These are phyloP conservation scores for Poeciliopsis occidentalis DNA, from an alignment of 2,113 vertebrate species.

Conservation along the genomic window DNA sequence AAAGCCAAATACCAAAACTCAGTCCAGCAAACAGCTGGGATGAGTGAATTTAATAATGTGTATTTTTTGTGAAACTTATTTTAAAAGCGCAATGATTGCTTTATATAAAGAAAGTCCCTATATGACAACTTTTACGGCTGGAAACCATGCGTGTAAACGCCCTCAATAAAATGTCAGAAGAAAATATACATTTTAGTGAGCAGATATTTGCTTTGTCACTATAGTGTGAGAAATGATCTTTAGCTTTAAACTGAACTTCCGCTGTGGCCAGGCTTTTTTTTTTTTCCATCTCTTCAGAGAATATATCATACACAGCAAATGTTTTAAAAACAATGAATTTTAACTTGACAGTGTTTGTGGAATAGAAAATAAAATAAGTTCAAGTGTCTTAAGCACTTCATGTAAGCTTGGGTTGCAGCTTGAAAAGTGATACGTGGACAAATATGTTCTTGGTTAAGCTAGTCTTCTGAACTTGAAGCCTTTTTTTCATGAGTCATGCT, in stretches of 20 bases:
- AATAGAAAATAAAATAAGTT: too few relatives aligned
- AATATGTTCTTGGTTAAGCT: too few relatives aligned
- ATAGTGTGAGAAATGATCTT: constrained; percentile 21
- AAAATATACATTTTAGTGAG: constrained; percentile 47
- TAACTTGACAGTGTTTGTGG: too few relatives aligned
- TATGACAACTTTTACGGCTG: constrained; percentile 48
- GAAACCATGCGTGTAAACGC: constrained; percentile 40
- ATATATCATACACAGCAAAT: too few relatives aligned
- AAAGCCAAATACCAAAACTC: constrained; percentile 13
- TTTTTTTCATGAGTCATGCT: too few relatives aligned
- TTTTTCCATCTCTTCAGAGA: too few relatives aligned
- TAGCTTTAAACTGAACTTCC: constrained; percentile 18
- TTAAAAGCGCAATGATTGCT: constrained; percentile 24
- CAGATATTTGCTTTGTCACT: constrained; percentile 51
- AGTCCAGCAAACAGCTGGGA: constrained; percentile 17
- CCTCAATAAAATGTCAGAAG: constrained; percentile 50
- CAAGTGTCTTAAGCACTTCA: too few relatives aligned
- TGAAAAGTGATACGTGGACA: too few relatives aligned
- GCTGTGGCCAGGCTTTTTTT: neutral
- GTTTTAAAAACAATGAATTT: too few relatives aligned
- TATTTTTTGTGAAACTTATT: constrained; percentile 36
- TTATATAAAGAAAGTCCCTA: constrained; percentile 24
- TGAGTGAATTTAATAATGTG: constrained; percentile 38
- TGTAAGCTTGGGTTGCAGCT: too few relatives aligned
- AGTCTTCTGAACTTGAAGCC: too few relatives aligned